A percentile compares a stretch with the other conserved stretches of the same genome.
Evolutionary conservation across 2,888 invertebrate species (phyloP).

Genomic region (Coleophora deauratella): DNA sequence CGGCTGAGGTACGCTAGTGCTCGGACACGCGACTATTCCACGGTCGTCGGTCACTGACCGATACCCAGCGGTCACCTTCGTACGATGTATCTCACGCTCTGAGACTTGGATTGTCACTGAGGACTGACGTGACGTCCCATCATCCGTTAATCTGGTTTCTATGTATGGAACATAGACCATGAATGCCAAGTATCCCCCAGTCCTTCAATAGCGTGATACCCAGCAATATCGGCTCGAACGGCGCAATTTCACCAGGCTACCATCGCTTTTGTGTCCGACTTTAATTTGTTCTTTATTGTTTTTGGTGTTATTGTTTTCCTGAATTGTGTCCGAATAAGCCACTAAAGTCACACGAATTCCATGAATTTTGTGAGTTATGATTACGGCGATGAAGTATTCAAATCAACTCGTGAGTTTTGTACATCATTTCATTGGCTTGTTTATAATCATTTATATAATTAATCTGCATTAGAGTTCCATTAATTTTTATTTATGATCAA

Average conservation of each 20-base stretch:
- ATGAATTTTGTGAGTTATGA: conserved; percentile 31
- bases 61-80: conserved; percentile 33
- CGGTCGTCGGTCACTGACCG: conserved; percentile 68
- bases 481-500: too few relatives aligned
- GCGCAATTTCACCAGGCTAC: conserved; percentile 32
- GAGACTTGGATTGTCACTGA: conserved; percentile 27
- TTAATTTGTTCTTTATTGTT: conserved; percentile 65
- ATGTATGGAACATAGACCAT: conserved; percentile 18
- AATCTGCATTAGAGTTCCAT: too few relatives aligned
- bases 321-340: conserved; percentile 52
- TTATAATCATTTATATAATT: too few relatives aligned
- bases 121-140: conserved; percentile 13
- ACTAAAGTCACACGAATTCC: conserved; percentile 33
- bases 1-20: conserved; percentile 41
- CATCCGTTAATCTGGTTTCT: conserved; percentile 20
- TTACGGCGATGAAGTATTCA: conserved; percentile 17
- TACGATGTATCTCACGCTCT: conserved; percentile 13
- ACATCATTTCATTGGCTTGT: too few relatives aligned
- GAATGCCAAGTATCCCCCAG: conserved; percentile 35
- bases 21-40: conserved; percentile 33
- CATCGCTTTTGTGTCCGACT: conserved; percentile 50
- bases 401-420: conserved; percentile 29
- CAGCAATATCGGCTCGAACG: conserved; percentile 49
- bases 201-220: conserved; percentile 54
- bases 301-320: conserved; percentile 63